Percentiles rank a stretch among this genome's conserved stretches.
These are phyloP conservation scores for Lycorma delicatula DNA, from an alignment of 1,140 invertebrate genomes.

Conservation along the genomic window DNA sequence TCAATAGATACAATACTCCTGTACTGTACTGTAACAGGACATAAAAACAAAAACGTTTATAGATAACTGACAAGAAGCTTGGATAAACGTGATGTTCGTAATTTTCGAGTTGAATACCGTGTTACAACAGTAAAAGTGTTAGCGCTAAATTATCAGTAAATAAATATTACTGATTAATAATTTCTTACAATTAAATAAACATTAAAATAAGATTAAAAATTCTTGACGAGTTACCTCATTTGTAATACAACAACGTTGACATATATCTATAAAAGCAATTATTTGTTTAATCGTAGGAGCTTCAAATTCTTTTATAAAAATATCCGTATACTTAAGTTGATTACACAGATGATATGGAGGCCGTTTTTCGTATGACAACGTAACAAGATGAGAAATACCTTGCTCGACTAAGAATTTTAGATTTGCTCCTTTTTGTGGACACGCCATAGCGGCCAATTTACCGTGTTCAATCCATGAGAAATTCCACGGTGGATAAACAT, in stretches of 20 bases:
- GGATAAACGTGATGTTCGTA: too few species aligned
- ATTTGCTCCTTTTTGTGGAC: constrained; percentile 47
- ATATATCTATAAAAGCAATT: constrained; percentile 55
- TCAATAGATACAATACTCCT: too few species aligned
- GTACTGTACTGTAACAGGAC: too few species aligned
- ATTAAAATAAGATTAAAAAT: background rate
- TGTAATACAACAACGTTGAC: constrained; percentile 40
- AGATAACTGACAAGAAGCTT: too few species aligned
- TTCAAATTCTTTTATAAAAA: constrained; percentile 55
- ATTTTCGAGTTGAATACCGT: too few species aligned
- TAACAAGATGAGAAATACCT: constrained; percentile 46
- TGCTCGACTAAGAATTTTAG: constrained; percentile 47
- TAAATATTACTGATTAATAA: too few species aligned
- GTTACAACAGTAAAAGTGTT: too few species aligned
- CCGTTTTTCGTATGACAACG: constrained; percentile 50
- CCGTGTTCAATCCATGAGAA: constrained; percentile 51
- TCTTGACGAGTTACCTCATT: constrained; percentile 43
- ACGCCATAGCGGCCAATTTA: constrained; percentile 52
- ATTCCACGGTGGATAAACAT: constrained; percentile 40
- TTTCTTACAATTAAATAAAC: too few species aligned
- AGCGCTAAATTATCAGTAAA: too few species aligned
- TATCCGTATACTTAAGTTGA: constrained; percentile 46
- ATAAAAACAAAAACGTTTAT: too few species aligned
- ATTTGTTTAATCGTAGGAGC: constrained; percentile 56
- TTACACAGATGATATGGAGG: constrained; percentile 41